These are phyloP conservation scores for Automeris io DNA, from an alignment of 2,888 invertebrate genomes.

Conservation along the genomic window DNA sequence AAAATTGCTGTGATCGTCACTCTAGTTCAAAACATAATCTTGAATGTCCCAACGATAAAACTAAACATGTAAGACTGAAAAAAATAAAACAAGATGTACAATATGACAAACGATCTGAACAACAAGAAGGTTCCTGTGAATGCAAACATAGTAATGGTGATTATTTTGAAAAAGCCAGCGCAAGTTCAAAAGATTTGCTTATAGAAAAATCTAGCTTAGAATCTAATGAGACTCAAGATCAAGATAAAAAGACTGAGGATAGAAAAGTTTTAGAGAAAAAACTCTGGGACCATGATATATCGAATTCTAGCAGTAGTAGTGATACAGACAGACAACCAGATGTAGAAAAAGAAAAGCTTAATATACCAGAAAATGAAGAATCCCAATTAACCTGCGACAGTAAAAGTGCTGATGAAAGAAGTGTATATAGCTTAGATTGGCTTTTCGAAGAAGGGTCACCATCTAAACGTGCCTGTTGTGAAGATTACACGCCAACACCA, in stretches of 20 bases:
- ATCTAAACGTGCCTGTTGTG: slow-evolving; percentile 26
- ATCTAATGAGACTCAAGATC: slow-evolving; percentile 65
- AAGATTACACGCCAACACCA: slow-evolving; percentile 36
- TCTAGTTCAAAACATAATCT: slow-evolving; percentile 35
- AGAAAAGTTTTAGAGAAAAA: slow-evolving; percentile 46
- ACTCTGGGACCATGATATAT: slow-evolving; percentile 73
- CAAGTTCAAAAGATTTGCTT: slow-evolving; percentile 83
- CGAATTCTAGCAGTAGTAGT: slow-evolving; percentile 78
- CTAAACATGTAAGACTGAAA: slow-evolving; percentile 64
- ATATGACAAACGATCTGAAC: slow-evolving; percentile 41
- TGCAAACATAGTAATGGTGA: slow-evolving; percentile 53
- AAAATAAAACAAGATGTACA: slow-evolving; percentile 52
- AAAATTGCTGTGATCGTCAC: slow-evolving; percentile 55
- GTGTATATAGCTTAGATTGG: slow-evolving; percentile 69
- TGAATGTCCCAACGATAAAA: slow-evolving; percentile 52
- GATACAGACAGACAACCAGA: slow-evolving; percentile 55
- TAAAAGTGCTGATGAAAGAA: slow-evolving; percentile 61
- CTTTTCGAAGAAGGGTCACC: slow-evolving; percentile 59
- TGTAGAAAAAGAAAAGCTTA: slow-evolving; percentile 32
- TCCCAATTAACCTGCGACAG: slow-evolving; percentile 51
- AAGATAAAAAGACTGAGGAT: slow-evolving; percentile 39
- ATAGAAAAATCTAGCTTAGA: slow-evolving; percentile 76
- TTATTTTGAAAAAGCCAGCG: slow-evolving; percentile 80
- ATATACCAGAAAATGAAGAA: slow-evolving; percentile 49
- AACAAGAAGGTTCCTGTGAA: slow-evolving; percentile 39